These are phyloP conservation scores for Oxycera nigricornis DNA, from an alignment of 2,888 invertebrate species.

Conservation along the genomic window DNA sequence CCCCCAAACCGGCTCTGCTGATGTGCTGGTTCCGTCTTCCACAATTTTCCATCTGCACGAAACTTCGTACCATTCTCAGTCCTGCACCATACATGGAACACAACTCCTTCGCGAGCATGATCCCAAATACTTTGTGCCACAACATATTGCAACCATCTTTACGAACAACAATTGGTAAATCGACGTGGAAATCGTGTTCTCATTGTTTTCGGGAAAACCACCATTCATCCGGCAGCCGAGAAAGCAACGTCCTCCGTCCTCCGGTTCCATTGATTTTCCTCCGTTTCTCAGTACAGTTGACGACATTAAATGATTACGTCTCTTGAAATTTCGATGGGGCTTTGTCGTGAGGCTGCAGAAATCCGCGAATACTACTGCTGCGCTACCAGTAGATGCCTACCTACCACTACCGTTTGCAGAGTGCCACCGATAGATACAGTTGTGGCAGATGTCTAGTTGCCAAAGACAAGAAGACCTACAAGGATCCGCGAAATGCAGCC, in stretches of 20 bases:
- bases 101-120: slow-evolving; percentile 1
- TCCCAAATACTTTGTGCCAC: slow-evolving; percentile 1
- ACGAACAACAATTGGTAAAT: slow-evolving; percentile 23
- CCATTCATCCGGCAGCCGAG: slow-evolving; percentile 3
- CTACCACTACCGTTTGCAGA: too few species aligned
- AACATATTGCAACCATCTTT: not conserved
- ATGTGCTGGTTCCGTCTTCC: too few species aligned
- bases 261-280: slow-evolving; percentile 8
- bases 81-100: not conserved
- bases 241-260: too few species aligned
- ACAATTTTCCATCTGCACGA: too few species aligned
- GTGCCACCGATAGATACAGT: not conserved
- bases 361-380: not conserved
- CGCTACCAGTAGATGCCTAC: too few species aligned
- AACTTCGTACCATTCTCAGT: too few species aligned
- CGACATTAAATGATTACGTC: not conserved
- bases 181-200: slow-evolving; percentile 35
- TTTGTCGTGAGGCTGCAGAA: slow-evolving; percentile 1
- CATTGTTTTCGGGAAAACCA: slow-evolving; percentile 35
- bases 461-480: not conserved
- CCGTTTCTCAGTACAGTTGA: not conserved
- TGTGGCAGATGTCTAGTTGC: not conserved
- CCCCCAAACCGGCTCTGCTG: not conserved
- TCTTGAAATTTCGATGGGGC: not conserved
- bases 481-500: not conserved